These are phyloP conservation scores for Sebastes umbrosus DNA, from an alignment of 2,797 vertebrate genomes.

Conservation along the genomic window DNA sequence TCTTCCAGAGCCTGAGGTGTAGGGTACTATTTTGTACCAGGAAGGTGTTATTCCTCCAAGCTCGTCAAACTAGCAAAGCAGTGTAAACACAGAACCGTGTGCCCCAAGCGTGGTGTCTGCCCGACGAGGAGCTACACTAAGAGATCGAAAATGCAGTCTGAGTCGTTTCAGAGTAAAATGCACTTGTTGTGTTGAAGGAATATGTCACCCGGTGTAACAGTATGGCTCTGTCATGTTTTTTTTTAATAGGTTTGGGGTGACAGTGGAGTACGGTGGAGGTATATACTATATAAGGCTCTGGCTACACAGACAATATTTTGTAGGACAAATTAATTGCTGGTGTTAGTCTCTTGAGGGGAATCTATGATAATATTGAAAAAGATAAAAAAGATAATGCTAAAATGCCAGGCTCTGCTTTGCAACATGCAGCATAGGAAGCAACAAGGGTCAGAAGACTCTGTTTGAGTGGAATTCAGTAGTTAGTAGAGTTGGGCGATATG, in stretches of 20 bases:
- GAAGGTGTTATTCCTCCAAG: conserved; percentile 31
- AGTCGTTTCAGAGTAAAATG: conserved; percentile 19
- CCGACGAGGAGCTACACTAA: conserved; percentile 2
- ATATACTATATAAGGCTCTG: not conserved
- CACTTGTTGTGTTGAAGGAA: not conserved
- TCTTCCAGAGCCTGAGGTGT: conserved; percentile 9
- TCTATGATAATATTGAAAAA: not conserved
- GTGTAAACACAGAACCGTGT: conserved; percentile 36
- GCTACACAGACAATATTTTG: not conserved
- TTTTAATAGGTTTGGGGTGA: conserved; percentile 5
- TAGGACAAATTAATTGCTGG: not conserved
- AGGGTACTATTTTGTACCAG: conserved; percentile 14
- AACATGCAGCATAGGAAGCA: not conserved
- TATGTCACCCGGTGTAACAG: not conserved
- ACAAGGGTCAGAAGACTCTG: not conserved
- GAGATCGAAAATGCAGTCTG: conserved; percentile 25
- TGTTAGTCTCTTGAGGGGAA: not conserved
- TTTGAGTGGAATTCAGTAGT: not conserved
- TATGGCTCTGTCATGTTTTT: conserved; percentile 7
- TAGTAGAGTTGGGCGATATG: not conserved
- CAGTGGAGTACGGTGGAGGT: not conserved
- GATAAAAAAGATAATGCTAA: not conserved
- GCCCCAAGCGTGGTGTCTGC: conserved; percentile 25
- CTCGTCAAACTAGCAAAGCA: conserved; percentile 45
- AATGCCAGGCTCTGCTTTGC: not conserved